A percentile compares a stretch with the other conserved stretches of the same genome.
phyloP scores from a whole-genome alignment of 2,797 vertebrate species.

The Gallinago nigripennis region DNA sequence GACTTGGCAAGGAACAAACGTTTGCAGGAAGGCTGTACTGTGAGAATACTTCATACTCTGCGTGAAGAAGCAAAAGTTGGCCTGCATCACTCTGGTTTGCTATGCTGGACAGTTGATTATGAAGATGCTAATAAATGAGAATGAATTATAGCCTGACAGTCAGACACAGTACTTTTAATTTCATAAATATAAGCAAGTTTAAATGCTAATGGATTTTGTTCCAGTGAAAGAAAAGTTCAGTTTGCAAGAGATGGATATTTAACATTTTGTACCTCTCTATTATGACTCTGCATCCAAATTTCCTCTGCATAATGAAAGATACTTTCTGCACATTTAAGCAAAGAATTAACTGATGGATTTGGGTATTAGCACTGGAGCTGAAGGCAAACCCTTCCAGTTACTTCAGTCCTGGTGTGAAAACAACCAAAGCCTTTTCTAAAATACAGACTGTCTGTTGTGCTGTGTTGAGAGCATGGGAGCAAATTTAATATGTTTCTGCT shows the following conservation, averaged over 20 bases:
- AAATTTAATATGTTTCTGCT: neutral
- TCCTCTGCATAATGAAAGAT: neutral
- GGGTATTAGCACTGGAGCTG: neutral
- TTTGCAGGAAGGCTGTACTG: slow-evolving; percentile 5
- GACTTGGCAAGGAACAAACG: slow-evolving; percentile 22
- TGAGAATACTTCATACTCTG: neutral
- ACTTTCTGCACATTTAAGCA: neutral
- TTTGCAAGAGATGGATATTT: neutral
- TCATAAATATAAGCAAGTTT: neutral
- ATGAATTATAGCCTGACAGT: neutral
- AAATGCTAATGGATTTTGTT: neutral
- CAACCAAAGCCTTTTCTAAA: neutral
- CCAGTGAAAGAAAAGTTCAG: neutral
- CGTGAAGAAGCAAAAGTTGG: slow-evolving; percentile 1
- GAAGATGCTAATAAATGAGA: slow-evolving; percentile 2
- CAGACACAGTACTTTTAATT: neutral
- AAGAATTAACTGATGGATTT: neutral
- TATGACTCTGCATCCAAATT: neutral
- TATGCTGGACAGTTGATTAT: neutral
- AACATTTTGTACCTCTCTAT: neutral
- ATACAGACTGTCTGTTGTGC: neutral
- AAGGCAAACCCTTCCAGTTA: neutral
- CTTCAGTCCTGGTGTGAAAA: neutral
- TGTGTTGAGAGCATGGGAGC: neutral
- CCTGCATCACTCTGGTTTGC: neutral